phyloP scores from a whole-genome alignment of 53 echinoderm and acorn worm species.

The Glandiceps talaboti region DNA sequence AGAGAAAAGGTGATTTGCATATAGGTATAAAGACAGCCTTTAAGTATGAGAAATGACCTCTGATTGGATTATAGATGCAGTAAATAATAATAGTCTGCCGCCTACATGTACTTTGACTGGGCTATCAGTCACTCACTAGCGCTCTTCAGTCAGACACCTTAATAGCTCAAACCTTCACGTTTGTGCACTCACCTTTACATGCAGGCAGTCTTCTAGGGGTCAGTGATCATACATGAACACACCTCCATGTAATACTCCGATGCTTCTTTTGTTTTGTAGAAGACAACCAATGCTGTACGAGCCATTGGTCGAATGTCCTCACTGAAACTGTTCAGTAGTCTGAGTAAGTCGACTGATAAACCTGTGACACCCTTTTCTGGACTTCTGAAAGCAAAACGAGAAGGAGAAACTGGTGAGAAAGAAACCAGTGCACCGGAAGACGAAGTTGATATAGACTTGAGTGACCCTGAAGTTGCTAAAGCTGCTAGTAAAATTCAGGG shows the following conservation, averaged over 20 bases:
- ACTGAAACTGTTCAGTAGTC: conserved; percentile 26
- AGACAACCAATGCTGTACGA: conserved; percentile 88
- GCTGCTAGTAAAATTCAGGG: conserved; percentile 9
- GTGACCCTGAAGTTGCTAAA: conserved; percentile 5
- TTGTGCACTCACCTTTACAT: too few relatives aligned
- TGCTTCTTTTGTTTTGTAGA: conserved; percentile 30
- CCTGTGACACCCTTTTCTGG: conserved; percentile 10
- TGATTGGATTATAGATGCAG: background rate
- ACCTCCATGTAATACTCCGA: background rate
- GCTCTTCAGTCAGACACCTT: too few relatives aligned
- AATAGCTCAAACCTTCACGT: too few relatives aligned
- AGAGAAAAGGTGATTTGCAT: too few relatives aligned
- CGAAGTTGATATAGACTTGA: background rate
- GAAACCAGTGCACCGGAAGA: background rate
- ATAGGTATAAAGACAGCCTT: background rate
- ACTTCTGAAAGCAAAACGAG: conserved; percentile 21
- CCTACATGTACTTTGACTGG: too few relatives aligned
- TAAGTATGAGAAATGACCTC: background rate
- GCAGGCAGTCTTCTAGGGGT: too few relatives aligned
- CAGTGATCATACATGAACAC: background rate
- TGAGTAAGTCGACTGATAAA: background rate
- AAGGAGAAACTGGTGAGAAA: background rate
- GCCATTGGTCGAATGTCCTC: conserved; percentile 93
- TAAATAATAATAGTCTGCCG: too few relatives aligned
- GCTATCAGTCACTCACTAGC: too few relatives aligned